phyloP scores from a whole-genome alignment of 2,888 invertebrate genomes.

The Microplitis manilae region DNA sequence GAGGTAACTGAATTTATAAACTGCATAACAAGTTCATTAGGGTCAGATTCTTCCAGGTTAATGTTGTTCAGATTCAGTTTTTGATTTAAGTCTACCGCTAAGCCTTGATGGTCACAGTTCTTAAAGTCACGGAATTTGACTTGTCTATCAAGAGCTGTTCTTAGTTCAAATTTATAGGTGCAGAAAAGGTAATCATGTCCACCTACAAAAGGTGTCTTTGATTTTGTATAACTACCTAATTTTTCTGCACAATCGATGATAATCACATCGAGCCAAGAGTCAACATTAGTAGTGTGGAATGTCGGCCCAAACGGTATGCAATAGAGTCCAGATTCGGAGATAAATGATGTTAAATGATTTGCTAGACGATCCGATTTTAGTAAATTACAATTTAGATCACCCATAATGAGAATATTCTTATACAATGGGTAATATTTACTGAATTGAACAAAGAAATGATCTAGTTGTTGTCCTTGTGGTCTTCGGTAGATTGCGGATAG shows the following conservation, averaged over 20 bases:
- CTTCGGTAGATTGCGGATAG: not conserved
- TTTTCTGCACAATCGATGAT: not conserved
- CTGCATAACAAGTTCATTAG: not conserved
- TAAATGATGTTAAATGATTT: not conserved
- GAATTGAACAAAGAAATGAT: not conserved
- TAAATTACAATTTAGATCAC: not conserved
- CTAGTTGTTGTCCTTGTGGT: not conserved
- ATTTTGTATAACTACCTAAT: not conserved
- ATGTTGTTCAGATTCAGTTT: not conserved
- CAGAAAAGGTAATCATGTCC: not conserved
- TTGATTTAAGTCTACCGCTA: too few relatives aligned
- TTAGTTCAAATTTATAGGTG: not conserved
- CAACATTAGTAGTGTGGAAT: not conserved
- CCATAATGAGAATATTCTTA: not conserved
- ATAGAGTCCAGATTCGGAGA: not conserved
- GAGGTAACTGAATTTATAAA: not conserved
- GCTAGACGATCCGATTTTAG: not conserved
- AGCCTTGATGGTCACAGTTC: not conserved
- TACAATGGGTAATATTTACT: not conserved
- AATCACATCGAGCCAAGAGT: not conserved
- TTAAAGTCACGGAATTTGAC: not conserved
- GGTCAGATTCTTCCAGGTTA: not conserved
- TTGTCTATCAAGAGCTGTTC: not conserved
- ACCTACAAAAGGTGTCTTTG: not conserved
- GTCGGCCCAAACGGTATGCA: not conserved